A percentile compares a stretch with the other conserved stretches of the same genome.
Evolutionary conservation across 2,113 vertebrate species (phyloP).

Genomic region (Salvator merianae): DNA sequence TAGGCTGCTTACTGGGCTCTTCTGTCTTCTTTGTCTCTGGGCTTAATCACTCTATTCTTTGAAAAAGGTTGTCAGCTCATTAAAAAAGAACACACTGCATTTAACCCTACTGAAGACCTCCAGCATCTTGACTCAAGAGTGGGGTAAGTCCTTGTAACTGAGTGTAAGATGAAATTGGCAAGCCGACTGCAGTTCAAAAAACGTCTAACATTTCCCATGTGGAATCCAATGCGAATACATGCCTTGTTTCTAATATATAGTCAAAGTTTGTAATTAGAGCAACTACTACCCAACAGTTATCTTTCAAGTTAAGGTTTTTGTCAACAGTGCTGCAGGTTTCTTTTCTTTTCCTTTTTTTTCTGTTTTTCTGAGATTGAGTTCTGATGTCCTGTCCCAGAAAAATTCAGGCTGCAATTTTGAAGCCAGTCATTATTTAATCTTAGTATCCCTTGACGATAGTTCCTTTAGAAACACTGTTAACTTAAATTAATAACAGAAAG

Average conservation of each 20-base stretch:
- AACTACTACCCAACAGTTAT: not conserved
- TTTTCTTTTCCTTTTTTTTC: no score
- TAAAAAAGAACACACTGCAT: not conserved
- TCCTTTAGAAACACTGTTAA: slow-evolving; percentile 31
- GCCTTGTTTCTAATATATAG: not conserved
- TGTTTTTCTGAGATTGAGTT: not conserved
- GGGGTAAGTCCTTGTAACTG: not conserved
- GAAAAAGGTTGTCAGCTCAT: no score
- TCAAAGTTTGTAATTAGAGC: not conserved
- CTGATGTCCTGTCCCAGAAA: not conserved
- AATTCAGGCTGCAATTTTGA: not conserved
- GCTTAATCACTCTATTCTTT: no score
- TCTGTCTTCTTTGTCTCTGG: no score
- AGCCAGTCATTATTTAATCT: slow-evolving; percentile 15
- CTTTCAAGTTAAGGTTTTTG: not conserved
- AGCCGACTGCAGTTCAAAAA: not conserved
- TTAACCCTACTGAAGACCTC: not conserved
- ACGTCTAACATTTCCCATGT: not conserved
- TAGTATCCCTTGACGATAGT: not conserved
- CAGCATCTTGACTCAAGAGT: not conserved
- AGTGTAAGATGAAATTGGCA: not conserved
- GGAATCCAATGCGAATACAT: not conserved
- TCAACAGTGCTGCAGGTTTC: not conserved
- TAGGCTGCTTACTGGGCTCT: no score
- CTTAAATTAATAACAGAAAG: slow-evolving; percentile 30